These are phyloP conservation scores for Procambarus clarkii DNA, from an alignment of 1,140 invertebrate species.

Conservation along the genomic window DNA sequence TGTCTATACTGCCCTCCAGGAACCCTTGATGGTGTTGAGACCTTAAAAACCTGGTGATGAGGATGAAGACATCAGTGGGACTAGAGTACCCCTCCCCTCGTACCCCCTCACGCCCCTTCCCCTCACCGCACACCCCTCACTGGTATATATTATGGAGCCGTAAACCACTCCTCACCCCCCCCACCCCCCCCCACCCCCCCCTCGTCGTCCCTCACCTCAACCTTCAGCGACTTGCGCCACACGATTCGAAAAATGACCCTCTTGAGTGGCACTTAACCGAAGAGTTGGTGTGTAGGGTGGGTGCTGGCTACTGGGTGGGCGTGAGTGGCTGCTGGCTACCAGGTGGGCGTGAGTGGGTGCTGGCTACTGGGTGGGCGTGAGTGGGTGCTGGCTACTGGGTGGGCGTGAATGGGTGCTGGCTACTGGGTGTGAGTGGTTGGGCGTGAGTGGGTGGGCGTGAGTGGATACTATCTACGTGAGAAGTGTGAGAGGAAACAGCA, in stretches of 20 bases:
- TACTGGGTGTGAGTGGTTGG: not conserved
- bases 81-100: not conserved
- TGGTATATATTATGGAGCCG: constrained; percentile 25
- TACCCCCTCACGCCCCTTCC: not conserved
- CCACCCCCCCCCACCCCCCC: not conserved
- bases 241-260: not conserved
- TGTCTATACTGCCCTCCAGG: too few species aligned
- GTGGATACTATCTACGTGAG: too few species aligned
- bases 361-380: not conserved
- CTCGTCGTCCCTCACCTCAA: not conserved
- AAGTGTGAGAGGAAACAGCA: too few species aligned
- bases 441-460: constrained; percentile 7
- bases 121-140: not conserved
- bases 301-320: too few species aligned
- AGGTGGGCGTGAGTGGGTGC: too few species aligned
- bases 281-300: not conserved
- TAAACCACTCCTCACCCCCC: not conserved
- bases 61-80: constrained; percentile 10
- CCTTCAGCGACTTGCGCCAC: not conserved
- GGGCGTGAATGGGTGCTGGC: not conserved
- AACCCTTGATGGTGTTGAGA: not conserved
- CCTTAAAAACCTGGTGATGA: not conserved
- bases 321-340: not conserved
- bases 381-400: not conserved
- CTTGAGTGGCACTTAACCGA: not conserved